Base-by-base conservation (phyloP, 2,888 invertebrate species). In the Zygothrica quintamaculata region DNA sequence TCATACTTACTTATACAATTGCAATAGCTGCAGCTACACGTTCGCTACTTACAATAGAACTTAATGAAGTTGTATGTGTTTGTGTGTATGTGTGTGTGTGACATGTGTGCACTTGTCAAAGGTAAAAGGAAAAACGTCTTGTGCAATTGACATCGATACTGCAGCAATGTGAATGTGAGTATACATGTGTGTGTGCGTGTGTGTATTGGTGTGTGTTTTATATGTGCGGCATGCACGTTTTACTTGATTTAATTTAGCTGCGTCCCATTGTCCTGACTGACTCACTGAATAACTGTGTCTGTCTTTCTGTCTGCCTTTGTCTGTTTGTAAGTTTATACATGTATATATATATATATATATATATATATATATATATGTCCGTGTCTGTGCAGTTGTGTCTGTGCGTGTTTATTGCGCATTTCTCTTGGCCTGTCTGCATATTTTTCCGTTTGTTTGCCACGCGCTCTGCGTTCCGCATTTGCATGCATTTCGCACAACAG, bases 191-290 rank as follows among this genome's bases (percentile, higher is more conserved):
- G 36, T 18, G 18, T 22, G 29, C 12, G 37, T 25, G 18, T 33
- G n/a, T 44, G 31, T 22, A 37, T 36, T 11, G 26, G 53, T 15
- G n/a, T 34, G 16, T 25, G 37, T 44, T 47, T 52, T 43, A 50
- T 40, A 26, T 59, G 58, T 68, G 75, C 59, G 84, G 77, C 71
- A 76, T 69, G 73, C 82, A 77, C 86, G 84, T 81, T 87, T 84
- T 84, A 77, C 84, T 87, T 86, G 82, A 84, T 84, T 84, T 81
- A 86, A 84, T 87, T 84, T 81, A 47, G 42, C 47, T 65, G 70
- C 62, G 53, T 64, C 74, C 65, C 74, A 71, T 78, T 76, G 73
- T 68, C 50, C 61, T 47, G 48, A 25, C 52, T 50, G 31, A 40
- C 29, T 25, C 15, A 26, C 29, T 37, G 25, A 6, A 53, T 22